A percentile compares a stretch with the other conserved stretches of the same genome.
Evolutionary conservation across 2,888 invertebrate genomes (phyloP).

Genomic region (Oxystoma pomonae): DNA sequence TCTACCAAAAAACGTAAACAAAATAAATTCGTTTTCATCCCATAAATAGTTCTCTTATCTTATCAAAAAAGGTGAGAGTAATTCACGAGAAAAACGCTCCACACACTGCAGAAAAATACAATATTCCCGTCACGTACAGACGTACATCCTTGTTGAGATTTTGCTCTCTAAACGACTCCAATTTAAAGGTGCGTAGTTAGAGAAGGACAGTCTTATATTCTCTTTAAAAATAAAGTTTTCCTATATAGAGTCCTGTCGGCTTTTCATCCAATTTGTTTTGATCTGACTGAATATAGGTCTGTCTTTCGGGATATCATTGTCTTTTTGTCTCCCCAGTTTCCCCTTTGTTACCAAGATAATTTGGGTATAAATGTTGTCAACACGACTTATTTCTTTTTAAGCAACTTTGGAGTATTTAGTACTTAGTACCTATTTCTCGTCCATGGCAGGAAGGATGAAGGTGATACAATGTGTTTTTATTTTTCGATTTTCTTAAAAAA

Average conservation of each 20-base stretch:
- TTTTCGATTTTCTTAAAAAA: too few relatives aligned
- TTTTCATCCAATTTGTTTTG: not conserved
- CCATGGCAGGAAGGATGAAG: too few relatives aligned
- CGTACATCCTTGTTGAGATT: not conserved
- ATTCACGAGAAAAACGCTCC: not conserved
- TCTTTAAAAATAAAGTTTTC: not conserved
- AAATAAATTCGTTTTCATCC: too few relatives aligned
- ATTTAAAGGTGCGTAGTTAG: not conserved
- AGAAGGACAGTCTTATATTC: not conserved
- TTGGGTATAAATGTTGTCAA: too few relatives aligned
- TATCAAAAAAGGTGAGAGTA: not conserved
- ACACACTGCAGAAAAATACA: not conserved
- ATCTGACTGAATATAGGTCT: not conserved
- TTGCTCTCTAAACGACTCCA: not conserved
- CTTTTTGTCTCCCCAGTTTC: not conserved
- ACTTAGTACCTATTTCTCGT: too few relatives aligned
- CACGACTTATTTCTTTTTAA: too few relatives aligned
- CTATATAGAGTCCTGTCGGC: not conserved
- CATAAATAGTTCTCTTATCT: too few relatives aligned
- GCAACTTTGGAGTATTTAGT: too few relatives aligned
- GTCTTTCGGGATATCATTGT: not conserved
- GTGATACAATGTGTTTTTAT: too few relatives aligned
- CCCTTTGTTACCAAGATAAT: not conserved
- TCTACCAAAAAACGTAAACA: too few relatives aligned
- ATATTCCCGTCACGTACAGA: not conserved